Evolutionary conservation across 2,797 vertebrate genomes (phyloP).

Genomic region (Sebastes ruberrimus): DNA sequence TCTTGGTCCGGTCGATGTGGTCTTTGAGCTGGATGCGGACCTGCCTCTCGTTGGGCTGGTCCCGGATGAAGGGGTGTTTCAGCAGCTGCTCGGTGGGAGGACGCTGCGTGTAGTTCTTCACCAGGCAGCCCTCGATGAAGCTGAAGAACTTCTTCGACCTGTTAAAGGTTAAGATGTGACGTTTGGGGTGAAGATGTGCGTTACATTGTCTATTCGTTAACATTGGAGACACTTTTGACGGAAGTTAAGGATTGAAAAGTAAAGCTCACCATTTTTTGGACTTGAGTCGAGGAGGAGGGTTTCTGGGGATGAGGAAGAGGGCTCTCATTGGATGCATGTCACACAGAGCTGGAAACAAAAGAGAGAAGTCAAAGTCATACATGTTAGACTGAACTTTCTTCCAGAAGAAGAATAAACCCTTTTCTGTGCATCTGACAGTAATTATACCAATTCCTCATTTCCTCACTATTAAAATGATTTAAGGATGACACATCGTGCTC

Average conservation of each 20-base stretch:
- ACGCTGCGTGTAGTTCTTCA: conserved; percentile 98
- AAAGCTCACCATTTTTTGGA: conserved; percentile 96
- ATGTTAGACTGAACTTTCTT: too few species aligned
- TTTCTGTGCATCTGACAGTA: too few species aligned
- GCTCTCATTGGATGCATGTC: conserved; percentile 99
- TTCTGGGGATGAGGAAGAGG: conserved; percentile 98
- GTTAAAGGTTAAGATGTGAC: not conserved
- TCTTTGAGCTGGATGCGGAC: conserved; percentile 99
- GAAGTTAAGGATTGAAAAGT: not conserved
- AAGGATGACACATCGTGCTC: too few species aligned
- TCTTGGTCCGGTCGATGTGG: conserved; percentile 98
- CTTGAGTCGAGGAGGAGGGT: conserved; percentile 97
- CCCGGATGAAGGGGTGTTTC: conserved; percentile 97
- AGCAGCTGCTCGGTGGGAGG: conserved; percentile 96
- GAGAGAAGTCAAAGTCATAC: not conserved
- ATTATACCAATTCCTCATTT: too few species aligned
- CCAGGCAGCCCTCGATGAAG: conserved; percentile 98
- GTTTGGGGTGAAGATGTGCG: not conserved
- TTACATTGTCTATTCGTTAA: accelerated
- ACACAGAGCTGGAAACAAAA: conserved; percentile 88
- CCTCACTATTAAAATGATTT: too few species aligned
- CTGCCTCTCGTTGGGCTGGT: conserved; percentile 98
- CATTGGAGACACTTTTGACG: accelerated
- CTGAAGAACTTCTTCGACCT: conserved; percentile 99
- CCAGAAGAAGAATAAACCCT: too few species aligned